phyloP scores from a whole-genome alignment of 2,888 invertebrate species.

The Andrena hattorfiana region DNA sequence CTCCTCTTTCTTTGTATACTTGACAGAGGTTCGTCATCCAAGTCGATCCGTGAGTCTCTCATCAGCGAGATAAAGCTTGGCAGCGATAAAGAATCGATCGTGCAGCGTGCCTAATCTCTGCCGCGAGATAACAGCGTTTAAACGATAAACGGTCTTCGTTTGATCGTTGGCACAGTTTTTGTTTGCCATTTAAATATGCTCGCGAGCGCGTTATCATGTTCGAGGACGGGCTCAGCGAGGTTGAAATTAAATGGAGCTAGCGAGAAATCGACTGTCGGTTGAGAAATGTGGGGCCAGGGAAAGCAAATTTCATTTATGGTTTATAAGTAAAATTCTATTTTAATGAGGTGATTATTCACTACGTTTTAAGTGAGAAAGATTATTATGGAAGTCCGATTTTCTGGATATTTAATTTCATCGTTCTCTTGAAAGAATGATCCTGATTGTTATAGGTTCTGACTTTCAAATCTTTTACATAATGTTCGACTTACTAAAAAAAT shows the following conservation, averaged over 20 bases:
- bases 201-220: conserved; percentile 9
- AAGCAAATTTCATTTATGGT: no score
- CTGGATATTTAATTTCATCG: no score
- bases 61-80: neutral
- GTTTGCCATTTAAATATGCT: conserved; percentile 39
- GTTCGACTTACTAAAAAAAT: no score
- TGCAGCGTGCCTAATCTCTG: conserved; percentile 32
- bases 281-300: no score
- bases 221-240: neutral
- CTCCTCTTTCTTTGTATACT: neutral
- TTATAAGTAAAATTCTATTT: no score
- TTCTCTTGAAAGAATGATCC: no score
- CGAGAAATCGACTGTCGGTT: neutral
- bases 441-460: no score
- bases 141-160: conserved; percentile 15
- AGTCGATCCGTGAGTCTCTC: neutral
- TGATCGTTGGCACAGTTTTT: conserved; percentile 34
- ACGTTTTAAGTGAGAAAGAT: no score
- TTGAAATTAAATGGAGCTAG: conserved; percentile 25
- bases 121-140: conserved; percentile 12
- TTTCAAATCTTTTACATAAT: no score
- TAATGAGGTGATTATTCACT: no score
- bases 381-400: no score
- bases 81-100: conserved; percentile 44
- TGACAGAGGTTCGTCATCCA: neutral